A percentile compares a stretch with the other conserved stretches of the same genome.
Evolutionary conservation across 2,888 invertebrate species (phyloP).

Genomic region (Timema podura): DNA sequence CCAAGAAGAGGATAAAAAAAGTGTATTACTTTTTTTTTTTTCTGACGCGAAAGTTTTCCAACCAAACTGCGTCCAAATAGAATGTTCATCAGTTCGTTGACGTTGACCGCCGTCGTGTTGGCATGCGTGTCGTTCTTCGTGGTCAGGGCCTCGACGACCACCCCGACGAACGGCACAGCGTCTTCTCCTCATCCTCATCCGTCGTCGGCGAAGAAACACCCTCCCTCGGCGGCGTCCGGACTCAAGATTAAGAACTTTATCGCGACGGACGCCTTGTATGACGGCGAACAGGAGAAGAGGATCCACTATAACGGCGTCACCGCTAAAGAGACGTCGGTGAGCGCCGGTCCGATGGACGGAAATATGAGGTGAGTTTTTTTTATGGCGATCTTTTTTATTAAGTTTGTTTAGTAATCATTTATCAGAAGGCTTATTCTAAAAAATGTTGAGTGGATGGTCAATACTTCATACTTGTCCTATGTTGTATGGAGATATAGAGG

Average conservation of each 20-base stretch:
- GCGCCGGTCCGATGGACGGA: conserved; percentile 23
- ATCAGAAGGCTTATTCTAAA: too few species aligned
- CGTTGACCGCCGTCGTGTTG: conserved; percentile 19
- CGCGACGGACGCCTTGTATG: conserved; percentile 59
- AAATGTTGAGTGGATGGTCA: too few species aligned
- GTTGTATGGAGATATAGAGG: too few species aligned
- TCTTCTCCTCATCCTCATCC: too few species aligned
- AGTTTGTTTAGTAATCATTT: background rate
- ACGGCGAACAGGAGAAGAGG: conserved; percentile 66
- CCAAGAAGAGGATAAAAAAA: too few species aligned
- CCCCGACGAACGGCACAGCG: background rate
- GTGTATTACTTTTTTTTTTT: too few species aligned
- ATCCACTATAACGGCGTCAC: conserved; percentile 60
- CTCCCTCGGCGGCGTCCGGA: background rate
- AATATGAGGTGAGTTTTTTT: conserved; percentile 7
- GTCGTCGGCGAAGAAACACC: too few species aligned
- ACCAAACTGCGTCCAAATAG: conserved; percentile 19
- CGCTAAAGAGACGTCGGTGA: conserved; percentile 62
- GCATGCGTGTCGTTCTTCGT: conserved; percentile 23
- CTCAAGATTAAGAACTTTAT: conserved; percentile 54
- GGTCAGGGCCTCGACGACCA: conserved; percentile 17
- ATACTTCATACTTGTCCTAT: too few species aligned
- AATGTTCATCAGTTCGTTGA: conserved; percentile 21
- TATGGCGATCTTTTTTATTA: background rate
- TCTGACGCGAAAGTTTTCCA: too few species aligned